These are phyloP conservation scores for Coregonus ussuriensis DNA, from an alignment of 2,797 vertebrate species.

Conservation along the genomic window DNA sequence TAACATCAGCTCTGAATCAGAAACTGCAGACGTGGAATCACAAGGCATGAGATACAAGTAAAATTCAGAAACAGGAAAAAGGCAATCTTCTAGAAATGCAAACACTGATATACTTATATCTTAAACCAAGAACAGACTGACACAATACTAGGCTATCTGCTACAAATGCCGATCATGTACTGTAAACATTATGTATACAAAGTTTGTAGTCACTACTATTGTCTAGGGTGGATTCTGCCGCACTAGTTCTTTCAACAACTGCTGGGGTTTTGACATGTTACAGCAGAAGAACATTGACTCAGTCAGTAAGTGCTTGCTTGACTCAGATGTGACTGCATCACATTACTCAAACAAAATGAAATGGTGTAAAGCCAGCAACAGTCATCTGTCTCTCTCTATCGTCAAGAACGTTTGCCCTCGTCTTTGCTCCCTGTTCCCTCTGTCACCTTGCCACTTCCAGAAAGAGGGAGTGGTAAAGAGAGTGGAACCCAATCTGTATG, in stretches of 20 bases:
- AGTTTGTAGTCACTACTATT: background rate
- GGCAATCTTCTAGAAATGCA: background rate
- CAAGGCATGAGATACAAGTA: background rate
- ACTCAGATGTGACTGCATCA: background rate
- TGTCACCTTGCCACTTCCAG: constrained; percentile 70
- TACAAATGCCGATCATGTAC: background rate
- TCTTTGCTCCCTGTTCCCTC: constrained; percentile 62
- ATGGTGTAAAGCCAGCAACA: background rate
- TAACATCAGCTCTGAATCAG: constrained; percentile 2
- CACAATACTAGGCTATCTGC: background rate
- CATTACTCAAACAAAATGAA: constrained; percentile 15
- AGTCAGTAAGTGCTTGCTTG: background rate
- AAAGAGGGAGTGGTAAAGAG: constrained; percentile 66
- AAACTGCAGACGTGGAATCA: background rate
- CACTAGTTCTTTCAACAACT: background rate
- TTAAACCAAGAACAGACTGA: background rate
- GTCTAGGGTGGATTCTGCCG: background rate
- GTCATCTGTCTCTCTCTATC: constrained; percentile 43
- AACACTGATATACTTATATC: background rate
- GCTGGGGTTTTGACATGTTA: background rate
- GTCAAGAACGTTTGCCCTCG: background rate
- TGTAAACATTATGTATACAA: no score
- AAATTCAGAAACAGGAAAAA: background rate
- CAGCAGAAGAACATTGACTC: background rate
- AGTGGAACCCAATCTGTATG: constrained; percentile 70